Percentiles rank a stretch among this genome's conserved stretches.
Conservation (phyloP, 37 sponge, comb jelly and placozoan genomes). For the Ephydatia muelleri region DNA sequence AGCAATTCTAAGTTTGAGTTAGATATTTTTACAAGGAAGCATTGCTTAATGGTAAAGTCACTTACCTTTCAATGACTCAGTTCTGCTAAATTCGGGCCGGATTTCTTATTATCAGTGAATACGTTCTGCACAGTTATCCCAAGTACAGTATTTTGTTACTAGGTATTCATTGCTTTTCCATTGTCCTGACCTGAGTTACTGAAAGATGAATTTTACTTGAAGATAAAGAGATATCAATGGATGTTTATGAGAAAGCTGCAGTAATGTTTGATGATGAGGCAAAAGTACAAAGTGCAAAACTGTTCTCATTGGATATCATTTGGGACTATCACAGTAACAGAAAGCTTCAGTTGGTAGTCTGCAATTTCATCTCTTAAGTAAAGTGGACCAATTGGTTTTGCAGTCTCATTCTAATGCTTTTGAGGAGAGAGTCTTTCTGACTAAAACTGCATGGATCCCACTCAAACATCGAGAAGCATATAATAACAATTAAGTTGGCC, state of each 20-base stretch:
- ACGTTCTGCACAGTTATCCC: background rate
- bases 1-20: slow-evolving; percentile 7
- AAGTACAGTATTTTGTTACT: slow-evolving; percentile 26
- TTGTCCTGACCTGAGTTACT: slow-evolving; percentile 10
- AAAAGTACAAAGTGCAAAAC: slow-evolving; percentile 5
- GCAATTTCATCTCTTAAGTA: slow-evolving; percentile 27
- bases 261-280: slow-evolving; percentile 14
- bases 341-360: slow-evolving; percentile 23
- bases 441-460: slow-evolving; percentile 41
- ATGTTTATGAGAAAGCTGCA: too few species aligned
- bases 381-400: slow-evolving; percentile 36
- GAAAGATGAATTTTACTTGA: slow-evolving; percentile 35
- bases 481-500: slow-evolving; percentile 46
- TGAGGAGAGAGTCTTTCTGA: slow-evolving; percentile 41
- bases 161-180: background rate
- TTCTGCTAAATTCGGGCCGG: slow-evolving; percentile 20
- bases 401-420: slow-evolving; percentile 55
- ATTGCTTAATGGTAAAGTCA: slow-evolving; percentile 7
- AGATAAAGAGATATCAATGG: slow-evolving; percentile 29
- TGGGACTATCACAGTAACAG: slow-evolving; percentile 35
- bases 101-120: slow-evolving; percentile 9
- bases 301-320: slow-evolving; percentile 22
- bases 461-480: slow-evolving; percentile 44
- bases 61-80: slow-evolving; percentile 18
- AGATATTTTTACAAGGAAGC: slow-evolving; percentile 4